Evolutionary conservation across 2,797 vertebrate species (phyloP).

Genomic region (Orientallactaga sibirica): DNA sequence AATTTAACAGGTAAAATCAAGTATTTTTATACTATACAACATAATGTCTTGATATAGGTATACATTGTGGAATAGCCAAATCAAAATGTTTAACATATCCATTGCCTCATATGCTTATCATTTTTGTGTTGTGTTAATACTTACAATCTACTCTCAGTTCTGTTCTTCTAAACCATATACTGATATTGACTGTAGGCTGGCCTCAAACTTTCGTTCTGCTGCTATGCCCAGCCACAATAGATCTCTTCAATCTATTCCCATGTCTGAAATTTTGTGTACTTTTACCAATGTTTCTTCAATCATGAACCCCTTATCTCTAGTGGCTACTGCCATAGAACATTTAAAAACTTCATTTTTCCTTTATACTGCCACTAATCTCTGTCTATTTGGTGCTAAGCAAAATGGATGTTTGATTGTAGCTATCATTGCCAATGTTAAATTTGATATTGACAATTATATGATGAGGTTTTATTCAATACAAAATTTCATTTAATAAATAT

Average conservation of each 20-base stretch:
- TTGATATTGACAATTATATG: slow-evolving; percentile 52
- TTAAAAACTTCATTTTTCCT: slow-evolving; percentile 10
- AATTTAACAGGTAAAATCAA: neutral
- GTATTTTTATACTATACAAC: neutral
- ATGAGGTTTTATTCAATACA: slow-evolving; percentile 75
- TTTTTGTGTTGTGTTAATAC: neutral
- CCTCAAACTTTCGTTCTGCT: too few relatives aligned
- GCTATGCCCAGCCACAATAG: too few relatives aligned
- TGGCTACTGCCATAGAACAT: neutral
- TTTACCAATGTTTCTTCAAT: neutral
- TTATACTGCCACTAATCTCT: slow-evolving; percentile 25
- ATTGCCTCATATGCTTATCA: neutral
- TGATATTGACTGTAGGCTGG: neutral
- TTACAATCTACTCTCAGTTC: neutral
- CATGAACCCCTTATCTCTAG: neutral
- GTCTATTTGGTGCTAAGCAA: neutral
- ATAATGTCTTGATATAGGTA: neutral
- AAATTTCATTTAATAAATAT: slow-evolving; percentile 61
- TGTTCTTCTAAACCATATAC: neutral
- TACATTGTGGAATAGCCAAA: neutral
- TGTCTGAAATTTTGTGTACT: neutral
- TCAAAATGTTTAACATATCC: neutral
- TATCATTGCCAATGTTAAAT: slow-evolving; percentile 50
- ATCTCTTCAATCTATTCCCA: neutral
- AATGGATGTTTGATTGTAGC: slow-evolving; percentile 52